Evolutionary conservation across 2,888 invertebrate species (phyloP).

Genomic region (Galerucella pusilla): DNA sequence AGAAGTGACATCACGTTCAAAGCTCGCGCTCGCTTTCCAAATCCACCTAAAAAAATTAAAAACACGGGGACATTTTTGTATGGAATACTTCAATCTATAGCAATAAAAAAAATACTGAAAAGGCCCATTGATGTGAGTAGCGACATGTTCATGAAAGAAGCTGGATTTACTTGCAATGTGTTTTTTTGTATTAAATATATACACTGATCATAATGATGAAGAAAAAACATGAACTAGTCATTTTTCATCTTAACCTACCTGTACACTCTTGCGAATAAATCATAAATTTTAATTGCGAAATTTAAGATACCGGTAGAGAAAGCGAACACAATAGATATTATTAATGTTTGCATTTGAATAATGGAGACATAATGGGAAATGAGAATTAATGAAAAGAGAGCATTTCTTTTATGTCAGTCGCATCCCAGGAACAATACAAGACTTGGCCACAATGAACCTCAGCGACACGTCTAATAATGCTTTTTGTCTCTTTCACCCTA

Average conservation of each 20-base stretch:
- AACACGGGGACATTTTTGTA: no score
- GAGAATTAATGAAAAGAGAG: conserved; percentile 45
- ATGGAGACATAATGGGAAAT: conserved; percentile 43
- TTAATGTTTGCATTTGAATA: conserved; percentile 38
- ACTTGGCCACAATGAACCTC: conserved; percentile 50
- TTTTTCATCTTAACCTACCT: conserved; percentile 1
- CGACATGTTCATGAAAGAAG: no score
- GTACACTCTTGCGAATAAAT: conserved; percentile 6
- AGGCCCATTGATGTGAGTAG: no score
- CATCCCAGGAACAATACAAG: conserved; percentile 40
- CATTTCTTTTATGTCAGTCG: conserved; percentile 47
- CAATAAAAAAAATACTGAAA: no score
- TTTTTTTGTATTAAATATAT: no score
- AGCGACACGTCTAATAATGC: conserved; percentile 49
- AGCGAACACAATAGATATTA: conserved; percentile 33
- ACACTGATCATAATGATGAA: no score
- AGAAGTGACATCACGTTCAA: no score
- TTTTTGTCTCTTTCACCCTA: conserved; percentile 43
- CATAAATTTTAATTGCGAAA: conserved; percentile 2
- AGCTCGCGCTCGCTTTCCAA: no score
- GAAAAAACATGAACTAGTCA: neutral
- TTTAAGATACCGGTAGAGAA: neutral
- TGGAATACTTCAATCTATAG: no score
- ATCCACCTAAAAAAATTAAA: no score
- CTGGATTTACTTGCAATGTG: no score